A percentile compares a stretch with the other conserved stretches of the same genome.
These are phyloP conservation scores for Micromesistius poutassou DNA, from an alignment of 2,797 vertebrate species.

Conservation along the genomic window DNA sequence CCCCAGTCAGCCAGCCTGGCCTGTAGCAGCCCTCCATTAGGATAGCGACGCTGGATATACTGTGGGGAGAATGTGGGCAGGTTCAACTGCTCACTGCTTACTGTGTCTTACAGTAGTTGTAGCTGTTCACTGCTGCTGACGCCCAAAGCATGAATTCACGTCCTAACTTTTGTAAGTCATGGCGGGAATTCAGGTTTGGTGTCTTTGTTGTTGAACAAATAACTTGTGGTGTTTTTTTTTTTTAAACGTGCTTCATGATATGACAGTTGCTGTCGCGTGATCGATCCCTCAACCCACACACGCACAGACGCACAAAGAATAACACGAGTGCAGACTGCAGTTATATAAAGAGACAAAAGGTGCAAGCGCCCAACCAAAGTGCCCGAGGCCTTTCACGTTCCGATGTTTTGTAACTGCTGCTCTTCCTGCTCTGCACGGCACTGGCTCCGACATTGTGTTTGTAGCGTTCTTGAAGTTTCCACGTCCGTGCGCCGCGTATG, in stretches of 20 bases:
- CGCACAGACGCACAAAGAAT: neutral
- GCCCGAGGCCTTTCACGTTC: slow-evolving; percentile 27
- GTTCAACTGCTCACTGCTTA: neutral
- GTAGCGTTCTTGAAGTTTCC: slow-evolving; percentile 68
- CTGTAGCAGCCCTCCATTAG: slow-evolving; percentile 66
- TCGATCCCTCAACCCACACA: neutral
- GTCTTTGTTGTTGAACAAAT: neutral
- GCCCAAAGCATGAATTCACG: neutral
- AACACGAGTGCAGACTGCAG: slow-evolving; percentile 19
- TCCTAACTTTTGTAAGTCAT: neutral
- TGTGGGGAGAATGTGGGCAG: neutral
- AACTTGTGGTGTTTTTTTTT: neutral
- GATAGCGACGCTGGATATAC: slow-evolving; percentile 12
- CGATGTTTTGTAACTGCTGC: slow-evolving; percentile 40
- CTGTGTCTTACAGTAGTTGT: neutral
- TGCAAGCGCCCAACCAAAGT: slow-evolving; percentile 1
- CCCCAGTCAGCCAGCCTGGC: slow-evolving; percentile 62
- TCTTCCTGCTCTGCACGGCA: slow-evolving; percentile 44
- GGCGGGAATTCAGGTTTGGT: neutral
- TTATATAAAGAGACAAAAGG: slow-evolving; percentile 14
- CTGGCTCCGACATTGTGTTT: slow-evolving; percentile 65
- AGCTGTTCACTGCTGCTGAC: neutral
- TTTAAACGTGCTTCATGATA: neutral
- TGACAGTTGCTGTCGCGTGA: slow-evolving; percentile 1
- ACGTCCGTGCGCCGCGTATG: slow-evolving; percentile 58